Evolutionary conservation across 1,140 invertebrate genomes (phyloP), one percentile per base, ranked within the genome.

Genomic region (Caenorhabditis brenneri): DNA sequence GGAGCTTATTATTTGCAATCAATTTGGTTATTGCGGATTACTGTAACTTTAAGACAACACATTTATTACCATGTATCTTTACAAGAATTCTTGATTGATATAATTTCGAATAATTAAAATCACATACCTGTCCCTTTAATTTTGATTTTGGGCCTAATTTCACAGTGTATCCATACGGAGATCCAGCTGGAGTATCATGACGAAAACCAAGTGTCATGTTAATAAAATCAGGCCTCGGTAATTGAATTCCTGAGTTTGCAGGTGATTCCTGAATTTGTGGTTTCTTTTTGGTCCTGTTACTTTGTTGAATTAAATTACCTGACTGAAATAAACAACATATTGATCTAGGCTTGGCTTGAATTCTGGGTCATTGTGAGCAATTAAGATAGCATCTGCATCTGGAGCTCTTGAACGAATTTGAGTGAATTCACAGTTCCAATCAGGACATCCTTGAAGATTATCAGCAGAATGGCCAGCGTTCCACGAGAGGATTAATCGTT

Each of bases 371-470:
- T 83, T 49, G 42, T 65, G 29, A 60, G 79, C 81, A 33, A 79
- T 36, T 10, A 83, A 24, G 16, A 86, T 80, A 5, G 83, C 82
- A 58, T 87, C 85, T 12, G 86, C 86, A 46, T 81, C 74, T 6
- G 24, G 36, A 16, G 78, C 33, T 36, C 53, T 80, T 33, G 22
- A 46, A 33, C 49, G 85, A 49, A 87, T 79, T 42, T 51, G n/a
- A 16, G 84, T 84, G 39, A 89, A 78, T 46, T 81, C 79, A 79
- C 88, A 89, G 51, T 90, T 89, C 89, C 89, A 89, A 49, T 89
- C 88, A n/a, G 88, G 86, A 84, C 88, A 89, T 51, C 88, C 88
- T 36, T 85, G 78, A 9, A 89, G 82, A 78, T 89, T 87, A 42
- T 79, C 58, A 12, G 15, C 16, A 9, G 60, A 46, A 55, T 87